Evolutionary conservation across 92 coral and sea anemone species (phyloP).

Genomic region (Plumapathes pennacea): DNA sequence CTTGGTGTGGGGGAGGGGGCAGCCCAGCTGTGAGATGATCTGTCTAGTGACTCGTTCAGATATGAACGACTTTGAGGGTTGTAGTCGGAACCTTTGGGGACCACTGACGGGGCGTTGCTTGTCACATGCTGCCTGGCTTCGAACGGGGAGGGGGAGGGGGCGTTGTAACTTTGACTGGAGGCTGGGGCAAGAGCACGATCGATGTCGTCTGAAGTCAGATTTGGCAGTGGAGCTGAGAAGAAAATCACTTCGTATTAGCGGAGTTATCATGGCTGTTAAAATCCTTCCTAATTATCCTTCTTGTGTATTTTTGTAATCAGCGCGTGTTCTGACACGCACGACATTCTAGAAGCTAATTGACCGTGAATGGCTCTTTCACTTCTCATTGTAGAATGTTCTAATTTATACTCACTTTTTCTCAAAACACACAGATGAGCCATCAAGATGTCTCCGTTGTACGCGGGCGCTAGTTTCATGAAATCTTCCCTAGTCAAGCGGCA

Average conservation of each 20-base stretch:
- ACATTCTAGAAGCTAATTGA: too few relatives aligned
- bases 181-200: constrained; percentile 95
- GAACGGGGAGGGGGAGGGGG: constrained; percentile 65
- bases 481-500: constrained; percentile 93
- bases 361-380: too few relatives aligned
- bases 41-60: constrained; percentile 33
- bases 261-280: too few relatives aligned
- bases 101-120: constrained; percentile 74
- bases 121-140: constrained; percentile 84
- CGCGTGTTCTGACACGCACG: too few relatives aligned
- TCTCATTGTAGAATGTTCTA: too few relatives aligned
- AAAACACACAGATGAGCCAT: constrained; percentile 99
- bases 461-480: constrained; percentile 98
- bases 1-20: constrained; percentile 27
- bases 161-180: constrained; percentile 64
- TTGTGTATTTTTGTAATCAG: too few relatives aligned
- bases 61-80: constrained; percentile 55
- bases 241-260: too few relatives aligned
- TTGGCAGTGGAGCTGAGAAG: constrained; percentile 91
- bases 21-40: constrained; percentile 26
- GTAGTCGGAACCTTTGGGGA: constrained; percentile 57
- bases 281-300: too few relatives aligned
- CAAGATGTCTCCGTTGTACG: constrained; percentile 95
- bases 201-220: constrained; percentile 96
- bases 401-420: constrained; percentile 83